Evolutionary conservation across 1,140 invertebrate genomes (phyloP), one percentile per base, ranked within the genome.

Genomic region (Drosophila tsacasi): DNA sequence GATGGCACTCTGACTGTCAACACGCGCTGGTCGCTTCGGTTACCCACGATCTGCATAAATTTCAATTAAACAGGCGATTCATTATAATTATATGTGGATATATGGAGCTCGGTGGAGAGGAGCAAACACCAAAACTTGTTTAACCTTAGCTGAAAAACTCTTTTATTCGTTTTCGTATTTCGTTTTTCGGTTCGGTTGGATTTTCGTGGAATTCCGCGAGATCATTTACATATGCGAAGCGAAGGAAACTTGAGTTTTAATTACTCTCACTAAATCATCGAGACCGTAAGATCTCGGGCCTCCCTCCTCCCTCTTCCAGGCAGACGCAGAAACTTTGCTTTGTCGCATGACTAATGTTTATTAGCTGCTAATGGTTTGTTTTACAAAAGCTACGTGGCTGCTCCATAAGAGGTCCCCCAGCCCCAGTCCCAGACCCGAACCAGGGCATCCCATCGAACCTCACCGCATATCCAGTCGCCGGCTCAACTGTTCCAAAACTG

Each of bases 291-390:
- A 57, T 57, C 35, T 57, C 2, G 32, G 54, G 35, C 54, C 52
- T 65, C 71, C 73, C 49, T 9, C 42, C 25, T 5, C 71, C 73
- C 49, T 9, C 42, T 21, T 5, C 44, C 42, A 23, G 21, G 23
- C 62, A 27, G 58, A 59, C 57, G 57, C 60, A 25, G 37, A 58
- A 25, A 72, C 52, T 73, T 61, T 47, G 63, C 64, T 82, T 92
- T 75, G 73, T 84, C 71, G 68, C 77, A 91, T 92, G 91, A 92
- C 81, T 92, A 92, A 92, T 92, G 91, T 92, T 92, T 92, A 91
- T 92, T 92, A 92, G 89, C 84, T 83, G 91, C 84, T 92, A 92
- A 92, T 92, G 91, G 91, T 92, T 92, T 92, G 91, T 92, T 92
- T 92, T 92, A 92, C 91, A 91, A 92, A 92, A 89, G 81, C 77